Evolutionary conservation across 2,113 vertebrate species (phyloP), one percentile per base, ranked within the genome.

Genomic region (Taurulus bubalis): DNA sequence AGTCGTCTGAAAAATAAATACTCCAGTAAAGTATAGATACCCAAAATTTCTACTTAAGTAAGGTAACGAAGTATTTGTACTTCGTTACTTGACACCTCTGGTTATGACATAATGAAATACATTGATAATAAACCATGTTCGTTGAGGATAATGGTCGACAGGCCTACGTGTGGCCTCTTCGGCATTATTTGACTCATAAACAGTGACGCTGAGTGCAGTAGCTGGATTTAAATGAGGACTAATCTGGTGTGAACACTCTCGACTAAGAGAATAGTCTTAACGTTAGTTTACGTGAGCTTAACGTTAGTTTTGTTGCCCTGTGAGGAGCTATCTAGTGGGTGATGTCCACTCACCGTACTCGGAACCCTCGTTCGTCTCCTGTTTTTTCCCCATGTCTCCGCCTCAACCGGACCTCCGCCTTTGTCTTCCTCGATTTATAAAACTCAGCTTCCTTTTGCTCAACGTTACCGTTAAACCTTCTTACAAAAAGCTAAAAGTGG

Each of bases 311-410:
- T 45, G 14, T 14, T 18, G 26, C 32, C n/a, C 34, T 66, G 16
- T 1, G 42, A 51, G 67, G 79, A 51, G 15, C 16, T n/a, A n/a
- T n/a, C n/a, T 6, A 38, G 12, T 2, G 32, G 42, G 14, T 3
- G 28, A 73, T 15, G 45, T 24, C 14, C 10, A 87, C 95, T 95
- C 91, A 95, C 95, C 95, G n/a, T 94, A 93, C 49, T 91, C 59
- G 0, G 83, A 70, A 5, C 84, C 89, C 32, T 91, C 22, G 2
- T 63, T 63, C 16, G 60, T 71, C 42, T 94, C 85, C 30, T 88
- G 28, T 55, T 71, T 92, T 83, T 84, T 88, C 7, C 93, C 92
- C 95, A 95, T 95, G 42, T 36, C 79, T 67, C 67, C 58, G 4
- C 45, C 71, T 36, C 3, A 3, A 16, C 55, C 45, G 55, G 6